phyloP scores from a whole-genome alignment of 2,888 invertebrate species.

The Aelia acuminata region DNA sequence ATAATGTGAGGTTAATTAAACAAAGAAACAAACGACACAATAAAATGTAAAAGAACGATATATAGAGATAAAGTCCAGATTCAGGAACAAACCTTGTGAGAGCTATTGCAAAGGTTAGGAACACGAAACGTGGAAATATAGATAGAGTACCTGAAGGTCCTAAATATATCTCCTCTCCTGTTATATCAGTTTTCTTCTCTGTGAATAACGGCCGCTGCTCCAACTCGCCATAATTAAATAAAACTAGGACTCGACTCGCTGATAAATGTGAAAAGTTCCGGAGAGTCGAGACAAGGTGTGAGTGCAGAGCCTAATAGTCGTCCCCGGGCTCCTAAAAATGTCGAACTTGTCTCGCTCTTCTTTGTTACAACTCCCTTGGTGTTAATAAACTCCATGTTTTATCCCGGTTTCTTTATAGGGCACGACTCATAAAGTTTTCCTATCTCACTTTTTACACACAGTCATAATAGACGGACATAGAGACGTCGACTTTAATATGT shows the following conservation, averaged over 20 bases:
- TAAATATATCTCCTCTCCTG: not conserved
- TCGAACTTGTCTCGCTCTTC: not conserved
- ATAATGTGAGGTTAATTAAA: too few relatives aligned
- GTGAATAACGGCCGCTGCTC: not conserved
- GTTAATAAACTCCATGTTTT: not conserved
- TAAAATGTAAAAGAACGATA: too few relatives aligned
- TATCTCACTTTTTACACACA: not conserved
- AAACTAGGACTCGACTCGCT: not conserved
- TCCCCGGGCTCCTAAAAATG: conserved; percentile 6
- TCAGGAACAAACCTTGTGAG: not conserved
- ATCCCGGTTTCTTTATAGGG: not conserved
- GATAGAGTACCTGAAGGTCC: not conserved
- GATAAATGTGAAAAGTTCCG: conserved; percentile 19
- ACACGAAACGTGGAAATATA: not conserved
- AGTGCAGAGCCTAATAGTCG: not conserved
- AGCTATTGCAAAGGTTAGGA: not conserved
- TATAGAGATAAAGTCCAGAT: not conserved
- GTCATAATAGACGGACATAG: too few relatives aligned
- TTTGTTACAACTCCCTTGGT: not conserved
- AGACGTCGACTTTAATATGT: too few relatives aligned
- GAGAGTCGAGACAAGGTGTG: not conserved
- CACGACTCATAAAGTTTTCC: not conserved
- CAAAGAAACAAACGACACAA: too few relatives aligned
- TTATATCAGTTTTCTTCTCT: too few relatives aligned
- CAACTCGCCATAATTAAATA: conserved; percentile 18